A percentile compares a stretch with the other conserved stretches of the same genome.
Conservation (phyloP, 2,888 invertebrate species). For the Iselma pallidipennis region DNA sequence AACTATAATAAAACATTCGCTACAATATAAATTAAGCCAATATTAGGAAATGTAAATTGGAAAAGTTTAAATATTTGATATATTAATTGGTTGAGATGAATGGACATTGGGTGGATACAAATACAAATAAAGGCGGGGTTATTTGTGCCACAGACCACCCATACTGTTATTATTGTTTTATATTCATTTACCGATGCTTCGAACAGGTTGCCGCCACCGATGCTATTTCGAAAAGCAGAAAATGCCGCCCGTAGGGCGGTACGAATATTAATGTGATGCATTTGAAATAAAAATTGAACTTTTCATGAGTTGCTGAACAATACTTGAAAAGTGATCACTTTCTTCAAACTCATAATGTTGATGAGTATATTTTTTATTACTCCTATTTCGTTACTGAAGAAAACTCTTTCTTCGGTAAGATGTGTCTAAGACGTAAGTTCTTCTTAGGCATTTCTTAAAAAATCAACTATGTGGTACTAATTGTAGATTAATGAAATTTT, state of each 20-base stretch:
- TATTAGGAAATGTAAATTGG: constrained; percentile 33
- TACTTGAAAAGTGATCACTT: no score
- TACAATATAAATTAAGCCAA: constrained; percentile 14
- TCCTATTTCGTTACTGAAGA: no score
- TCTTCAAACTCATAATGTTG: no score
- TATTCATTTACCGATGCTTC: constrained; percentile 28
- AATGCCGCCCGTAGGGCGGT: not conserved
- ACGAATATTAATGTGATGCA: not conserved
- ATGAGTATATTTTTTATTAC: no score
- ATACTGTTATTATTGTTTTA: constrained; percentile 41
- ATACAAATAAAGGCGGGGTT: constrained; percentile 49
- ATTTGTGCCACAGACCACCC: constrained; percentile 48
- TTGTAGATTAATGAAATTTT: no score
- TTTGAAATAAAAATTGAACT: no score
- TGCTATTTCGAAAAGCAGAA: constrained; percentile 15
- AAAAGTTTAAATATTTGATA: constrained; percentile 46
- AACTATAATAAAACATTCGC: constrained; percentile 13
- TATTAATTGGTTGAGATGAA: constrained; percentile 46
- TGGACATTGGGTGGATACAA: constrained; percentile 46
- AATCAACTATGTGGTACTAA: no score
- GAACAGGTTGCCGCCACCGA: constrained; percentile 24
- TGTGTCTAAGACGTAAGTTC: no score
- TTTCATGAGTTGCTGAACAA: no score
- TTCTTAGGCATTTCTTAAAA: no score
- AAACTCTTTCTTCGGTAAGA: no score